Conservation (phyloP, 2,888 invertebrate species). For the Clepsis dumicolana region DNA sequence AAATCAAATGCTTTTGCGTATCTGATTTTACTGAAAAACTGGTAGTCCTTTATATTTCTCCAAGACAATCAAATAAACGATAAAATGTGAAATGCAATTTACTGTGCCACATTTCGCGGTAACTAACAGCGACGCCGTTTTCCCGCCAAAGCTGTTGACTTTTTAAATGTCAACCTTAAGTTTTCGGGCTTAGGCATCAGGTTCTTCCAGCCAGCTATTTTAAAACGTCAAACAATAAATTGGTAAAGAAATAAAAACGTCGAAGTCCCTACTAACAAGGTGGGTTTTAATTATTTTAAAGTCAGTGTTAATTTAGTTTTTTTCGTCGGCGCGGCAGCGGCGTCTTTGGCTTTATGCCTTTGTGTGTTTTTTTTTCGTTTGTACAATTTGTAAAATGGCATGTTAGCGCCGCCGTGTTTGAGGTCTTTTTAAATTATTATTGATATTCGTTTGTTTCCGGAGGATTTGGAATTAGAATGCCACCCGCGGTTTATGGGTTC, state of each 20-base stretch:
- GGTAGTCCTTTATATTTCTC: conserved; percentile 42
- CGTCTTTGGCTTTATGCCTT: conserved; percentile 43
- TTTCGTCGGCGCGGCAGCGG: conserved; percentile 40
- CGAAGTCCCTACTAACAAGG: conserved; percentile 44
- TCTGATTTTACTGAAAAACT: conserved; percentile 37
- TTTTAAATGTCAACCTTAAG: conserved; percentile 32
- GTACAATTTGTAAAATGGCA: conserved; percentile 45
- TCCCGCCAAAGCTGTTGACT: conserved; percentile 16
- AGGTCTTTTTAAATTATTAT: conserved; percentile 44
- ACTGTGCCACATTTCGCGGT: conserved; percentile 44
- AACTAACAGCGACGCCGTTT: conserved; percentile 26
- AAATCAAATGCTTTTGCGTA: conserved; percentile 31
- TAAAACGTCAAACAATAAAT: conserved; percentile 36
- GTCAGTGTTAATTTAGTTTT: conserved; percentile 46
- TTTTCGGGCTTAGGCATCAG: conserved; percentile 22
- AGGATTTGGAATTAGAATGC: conserved; percentile 38
- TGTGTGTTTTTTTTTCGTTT: conserved; percentile 43
- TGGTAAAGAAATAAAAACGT: conserved; percentile 43
- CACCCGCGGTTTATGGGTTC: conserved; percentile 41
- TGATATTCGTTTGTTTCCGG: conserved; percentile 43
- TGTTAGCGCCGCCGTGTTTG: conserved; percentile 44
- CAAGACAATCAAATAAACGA: conserved; percentile 46
- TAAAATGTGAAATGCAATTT: conserved; percentile 46
- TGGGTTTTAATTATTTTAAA: conserved; percentile 46
- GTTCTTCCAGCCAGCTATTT: conserved; percentile 21